Conservation (phyloP, 2,113 vertebrate genomes). For the Scolopax mira region DNA sequence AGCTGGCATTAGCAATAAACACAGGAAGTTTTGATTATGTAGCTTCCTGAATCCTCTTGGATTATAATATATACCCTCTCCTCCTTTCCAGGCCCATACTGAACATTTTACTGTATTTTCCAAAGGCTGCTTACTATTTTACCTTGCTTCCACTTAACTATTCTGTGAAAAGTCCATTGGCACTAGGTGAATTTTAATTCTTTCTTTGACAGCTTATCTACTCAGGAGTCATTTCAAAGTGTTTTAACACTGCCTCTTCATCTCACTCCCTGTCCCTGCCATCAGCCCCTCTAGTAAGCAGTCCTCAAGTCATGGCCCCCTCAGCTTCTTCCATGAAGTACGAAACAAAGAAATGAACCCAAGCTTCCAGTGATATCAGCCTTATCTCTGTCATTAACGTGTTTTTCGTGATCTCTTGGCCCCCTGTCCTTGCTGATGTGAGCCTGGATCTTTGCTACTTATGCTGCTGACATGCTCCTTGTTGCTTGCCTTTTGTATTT, state of each 20-base stretch:
- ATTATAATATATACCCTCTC: neutral
- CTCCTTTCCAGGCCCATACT: neutral
- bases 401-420: neutral
- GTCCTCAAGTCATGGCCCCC: neutral
- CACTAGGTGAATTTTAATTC: slow-evolving; percentile 22
- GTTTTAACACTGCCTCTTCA: neutral
- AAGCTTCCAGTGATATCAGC: neutral
- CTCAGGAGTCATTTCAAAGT: neutral
- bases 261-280: neutral
- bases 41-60: neutral
- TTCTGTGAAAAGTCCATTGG: neutral
- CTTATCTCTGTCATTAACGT: neutral
- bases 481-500: neutral
- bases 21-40: neutral
- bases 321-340: neutral
- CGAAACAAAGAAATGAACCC: neutral
- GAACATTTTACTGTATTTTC: neutral
- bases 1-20: neutral
- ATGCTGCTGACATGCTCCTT: neutral
- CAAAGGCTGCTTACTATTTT: neutral
- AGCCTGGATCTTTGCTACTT: neutral
- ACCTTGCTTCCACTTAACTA: neutral
- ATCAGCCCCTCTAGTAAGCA: neutral
- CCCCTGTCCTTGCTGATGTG: neutral
- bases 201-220: neutral